Evolutionary conservation across 2,113 vertebrate species (phyloP).

Genomic region (Austrofundulus limnaeus): DNA sequence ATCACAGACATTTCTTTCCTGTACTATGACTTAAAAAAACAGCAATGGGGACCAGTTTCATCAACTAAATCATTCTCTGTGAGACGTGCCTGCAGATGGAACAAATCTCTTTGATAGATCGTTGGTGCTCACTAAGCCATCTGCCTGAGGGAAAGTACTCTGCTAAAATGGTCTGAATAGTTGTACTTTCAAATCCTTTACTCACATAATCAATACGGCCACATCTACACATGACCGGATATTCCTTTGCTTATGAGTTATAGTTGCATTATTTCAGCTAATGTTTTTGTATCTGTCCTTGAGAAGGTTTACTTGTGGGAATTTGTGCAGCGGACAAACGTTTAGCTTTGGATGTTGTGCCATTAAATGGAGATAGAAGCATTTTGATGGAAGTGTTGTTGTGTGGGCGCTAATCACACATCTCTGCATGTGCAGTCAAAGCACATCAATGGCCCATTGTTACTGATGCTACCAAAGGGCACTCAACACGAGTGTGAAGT

Average conservation of each 20-base stretch:
- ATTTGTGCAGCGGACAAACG: constrained; percentile 5
- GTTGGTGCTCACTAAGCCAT: not conserved
- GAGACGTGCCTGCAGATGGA: constrained; percentile 12
- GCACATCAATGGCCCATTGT: not conserved
- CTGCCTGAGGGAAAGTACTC: constrained; percentile 9
- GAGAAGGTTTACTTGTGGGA: constrained; percentile 5
- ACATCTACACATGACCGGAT: constrained; percentile 4
- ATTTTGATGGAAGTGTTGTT: constrained; percentile 40
- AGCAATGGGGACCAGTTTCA: constrained; percentile 13
- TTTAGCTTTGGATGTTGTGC: not conserved
- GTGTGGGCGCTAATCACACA: constrained; percentile 34
- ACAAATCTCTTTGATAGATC: constrained; percentile 31
- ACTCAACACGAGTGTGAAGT: constrained; percentile 12
- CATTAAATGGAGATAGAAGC: constrained; percentile 19
- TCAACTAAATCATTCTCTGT: constrained; percentile 33
- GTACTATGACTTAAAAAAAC: constrained; percentile 12
- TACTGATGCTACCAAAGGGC: constrained; percentile 16
- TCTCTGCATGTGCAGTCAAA: constrained; percentile 17
- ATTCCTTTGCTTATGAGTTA: constrained; percentile 24
- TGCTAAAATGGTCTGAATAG: constrained; percentile 11
- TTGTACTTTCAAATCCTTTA: constrained; percentile 23
- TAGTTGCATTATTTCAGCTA: not conserved
- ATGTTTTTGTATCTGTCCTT: not conserved
- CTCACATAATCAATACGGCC: constrained; percentile 30
- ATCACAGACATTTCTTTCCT: constrained; percentile 3